Percentiles rank a stretch among this genome's conserved stretches.
Evolutionary conservation across 2,113 vertebrate species (phyloP).

Genomic region (Ancistrus triradiatus): DNA sequence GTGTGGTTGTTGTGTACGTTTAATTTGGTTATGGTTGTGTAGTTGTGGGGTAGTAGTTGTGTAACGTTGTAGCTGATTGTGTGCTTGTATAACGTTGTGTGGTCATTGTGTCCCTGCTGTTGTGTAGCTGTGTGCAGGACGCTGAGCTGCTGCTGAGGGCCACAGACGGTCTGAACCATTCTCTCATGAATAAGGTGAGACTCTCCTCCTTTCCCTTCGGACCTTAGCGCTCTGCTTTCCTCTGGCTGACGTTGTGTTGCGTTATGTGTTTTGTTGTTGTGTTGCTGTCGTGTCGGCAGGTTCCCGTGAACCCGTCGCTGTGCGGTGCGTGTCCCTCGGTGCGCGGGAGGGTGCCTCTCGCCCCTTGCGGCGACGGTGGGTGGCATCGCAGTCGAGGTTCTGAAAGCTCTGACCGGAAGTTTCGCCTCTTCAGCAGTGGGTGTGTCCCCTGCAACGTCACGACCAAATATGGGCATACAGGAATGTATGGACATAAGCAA

Average conservation of each 20-base stretch:
- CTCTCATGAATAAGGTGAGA: slow-evolving; percentile 80
- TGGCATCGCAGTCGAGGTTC: slow-evolving; percentile 91
- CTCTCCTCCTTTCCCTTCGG: background rate
- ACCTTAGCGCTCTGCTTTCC: background rate
- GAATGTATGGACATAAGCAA: too few relatives aligned
- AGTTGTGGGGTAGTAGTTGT: too few relatives aligned
- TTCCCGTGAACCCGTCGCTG: slow-evolving; percentile 73
- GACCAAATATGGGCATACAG: background rate
- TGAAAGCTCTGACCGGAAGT: slow-evolving; percentile 96
- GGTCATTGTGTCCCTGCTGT: background rate
- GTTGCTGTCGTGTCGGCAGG: slow-evolving; percentile 46
- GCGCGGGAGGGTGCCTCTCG: slow-evolving; percentile 79
- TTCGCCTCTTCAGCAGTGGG: slow-evolving; percentile 96
- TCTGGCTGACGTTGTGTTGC: background rate
- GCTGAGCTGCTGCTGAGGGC: slow-evolving; percentile 82
- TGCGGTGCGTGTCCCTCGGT: slow-evolving; percentile 82
- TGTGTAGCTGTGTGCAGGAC: slow-evolving; percentile 82
- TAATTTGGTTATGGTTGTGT: too few relatives aligned
- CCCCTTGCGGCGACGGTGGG: slow-evolving; percentile 88
- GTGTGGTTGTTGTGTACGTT: too few relatives aligned
- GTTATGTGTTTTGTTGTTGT: background rate
- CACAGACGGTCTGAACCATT: slow-evolving; percentile 75
- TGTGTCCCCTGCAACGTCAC: background rate
- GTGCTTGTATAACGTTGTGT: too few relatives aligned
- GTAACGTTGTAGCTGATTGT: too few relatives aligned